These are phyloP conservation scores for Maconellicoccus hirsutus DNA, from an alignment of 1,140 invertebrate species.

Conservation along the genomic window DNA sequence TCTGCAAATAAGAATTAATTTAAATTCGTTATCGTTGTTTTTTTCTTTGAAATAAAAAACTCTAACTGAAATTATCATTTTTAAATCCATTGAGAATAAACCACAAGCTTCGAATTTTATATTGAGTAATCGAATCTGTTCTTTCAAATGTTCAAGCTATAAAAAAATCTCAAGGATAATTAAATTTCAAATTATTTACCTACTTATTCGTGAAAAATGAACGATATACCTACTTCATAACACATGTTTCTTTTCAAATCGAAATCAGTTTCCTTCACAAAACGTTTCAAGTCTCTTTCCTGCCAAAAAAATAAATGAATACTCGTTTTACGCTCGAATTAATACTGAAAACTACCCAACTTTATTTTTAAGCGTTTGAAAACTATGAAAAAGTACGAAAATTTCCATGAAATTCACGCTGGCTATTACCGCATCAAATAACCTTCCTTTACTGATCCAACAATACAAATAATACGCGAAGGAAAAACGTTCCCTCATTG, in stretches of 20 bases:
- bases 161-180: too few relatives aligned
- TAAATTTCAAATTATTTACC: too few relatives aligned
- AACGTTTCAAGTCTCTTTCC: too few relatives aligned
- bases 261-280: background rate
- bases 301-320: too few relatives aligned
- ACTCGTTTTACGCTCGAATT: too few relatives aligned
- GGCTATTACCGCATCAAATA: background rate
- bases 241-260: background rate
- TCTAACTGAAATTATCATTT: slow-evolving; percentile 11
- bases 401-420: background rate
- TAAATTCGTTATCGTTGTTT: background rate
- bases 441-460: background rate
- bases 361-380: background rate
- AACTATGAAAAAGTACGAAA: background rate
- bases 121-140: background rate
- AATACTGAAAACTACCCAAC: background rate
- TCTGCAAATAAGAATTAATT: background rate
- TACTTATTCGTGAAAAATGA: too few relatives aligned
- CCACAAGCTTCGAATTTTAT: slow-evolving; percentile 13
- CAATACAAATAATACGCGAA: background rate
- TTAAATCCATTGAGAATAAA: slow-evolving; percentile 4
- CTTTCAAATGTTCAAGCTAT: background rate
- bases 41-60: background rate
- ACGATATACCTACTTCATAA: too few relatives aligned
- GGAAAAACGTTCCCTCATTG: slow-evolving; percentile 7